Evolutionary conservation across 2,113 vertebrate species (phyloP), one percentile per base, ranked within the genome.

Genomic region (Cyprinus carpio): DNA sequence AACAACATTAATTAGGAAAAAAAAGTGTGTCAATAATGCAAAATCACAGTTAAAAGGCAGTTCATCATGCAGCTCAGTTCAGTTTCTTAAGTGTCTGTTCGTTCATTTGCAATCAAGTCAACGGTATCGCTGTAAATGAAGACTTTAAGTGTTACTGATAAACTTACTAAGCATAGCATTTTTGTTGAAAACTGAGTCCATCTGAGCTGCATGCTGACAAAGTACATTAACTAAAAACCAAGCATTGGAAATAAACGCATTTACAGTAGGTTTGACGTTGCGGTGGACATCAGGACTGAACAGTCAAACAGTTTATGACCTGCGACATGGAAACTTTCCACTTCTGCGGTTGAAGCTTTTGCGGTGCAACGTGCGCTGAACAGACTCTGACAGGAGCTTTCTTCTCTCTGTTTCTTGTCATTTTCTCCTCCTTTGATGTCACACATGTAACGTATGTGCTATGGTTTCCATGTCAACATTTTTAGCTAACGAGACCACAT

Each of bases 321-420:
- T 67, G 82, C 64, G n/a, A 76, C 25, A 67, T 58, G 81, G 85
- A 86, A 90, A 87, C 79, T 89, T 89, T 89, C 84, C 87, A 87
- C 79, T 83, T 60, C 54, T 85, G 86, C 46, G 78, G 84, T 74
- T 46, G 58, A 64, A 82, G 76, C 64, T 78, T 43, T 76, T 88
- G 85, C 80, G 88, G 88, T 89, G 84, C 87, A 91, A 88, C 86
- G 78, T 86, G 85, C 84, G 74, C 87, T 81, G 67, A 69, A 82
- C 65, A 80, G 79, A 65, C 40, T 87, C 81, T 88, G 75, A 86
- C 71, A 81, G 56, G 79, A 82, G 84, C 43, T 65, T 60, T 85
- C 46, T 85, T 43, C 77, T 87, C 11, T 84, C 69, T 60, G 69
- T 34, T 75, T 85, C 67, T 88, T 82, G 27, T 40, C 82, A 67